These are phyloP conservation scores for Drosophila sulfurigaster DNA, from an alignment of 1,140 invertebrate genomes.

Conservation along the genomic window DNA sequence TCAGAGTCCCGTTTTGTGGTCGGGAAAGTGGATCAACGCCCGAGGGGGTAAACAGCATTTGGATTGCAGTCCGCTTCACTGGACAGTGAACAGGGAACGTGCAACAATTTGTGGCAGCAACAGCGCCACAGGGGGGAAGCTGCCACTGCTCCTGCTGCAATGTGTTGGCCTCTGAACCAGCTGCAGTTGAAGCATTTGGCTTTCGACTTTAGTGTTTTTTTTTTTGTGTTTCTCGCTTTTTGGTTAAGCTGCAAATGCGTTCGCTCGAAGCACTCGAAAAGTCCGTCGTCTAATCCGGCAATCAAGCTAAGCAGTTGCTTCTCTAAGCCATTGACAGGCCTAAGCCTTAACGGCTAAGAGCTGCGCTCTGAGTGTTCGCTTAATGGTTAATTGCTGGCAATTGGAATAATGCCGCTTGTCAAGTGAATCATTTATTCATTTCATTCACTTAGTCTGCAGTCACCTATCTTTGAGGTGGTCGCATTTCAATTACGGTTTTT, in stretches of 20 bases:
- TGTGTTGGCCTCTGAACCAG: background rate
- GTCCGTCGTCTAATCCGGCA: slow-evolving; percentile 21
- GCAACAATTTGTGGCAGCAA: slow-evolving; percentile 70
- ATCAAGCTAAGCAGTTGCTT: slow-evolving; percentile 27
- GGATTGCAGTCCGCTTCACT: slow-evolving; percentile 32
- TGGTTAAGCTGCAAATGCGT: slow-evolving; percentile 14
- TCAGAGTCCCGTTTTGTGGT: slow-evolving; percentile 39
- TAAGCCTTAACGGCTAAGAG: slow-evolving; percentile 30
- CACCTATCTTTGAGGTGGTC: slow-evolving; percentile 26
- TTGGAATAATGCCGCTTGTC: slow-evolving; percentile 47
- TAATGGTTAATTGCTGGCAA: slow-evolving; percentile 51
- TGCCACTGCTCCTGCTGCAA: slow-evolving; percentile 5
- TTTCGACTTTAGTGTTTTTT: background rate
- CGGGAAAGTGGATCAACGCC: slow-evolving; percentile 23
- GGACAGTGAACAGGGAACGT: slow-evolving; percentile 43
- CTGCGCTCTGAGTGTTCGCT: slow-evolving; percentile 12
- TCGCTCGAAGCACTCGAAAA: slow-evolving; percentile 5
- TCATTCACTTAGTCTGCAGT: slow-evolving; percentile 22
- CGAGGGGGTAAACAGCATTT: slow-evolving; percentile 1
- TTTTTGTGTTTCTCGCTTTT: slow-evolving; percentile 26
- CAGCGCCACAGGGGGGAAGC: slow-evolving; percentile 52
- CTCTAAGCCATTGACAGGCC: slow-evolving; percentile 32
- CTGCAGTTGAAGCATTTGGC: slow-evolving; percentile 2
- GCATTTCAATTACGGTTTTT: slow-evolving; percentile 51
- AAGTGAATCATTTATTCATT: slow-evolving; percentile 42